A percentile compares a stretch with the other conserved stretches of the same genome.
These are phyloP conservation scores for Kryptolebias ocellatus DNA, from an alignment of 2,797 vertebrate genomes.

Conservation along the genomic window DNA sequence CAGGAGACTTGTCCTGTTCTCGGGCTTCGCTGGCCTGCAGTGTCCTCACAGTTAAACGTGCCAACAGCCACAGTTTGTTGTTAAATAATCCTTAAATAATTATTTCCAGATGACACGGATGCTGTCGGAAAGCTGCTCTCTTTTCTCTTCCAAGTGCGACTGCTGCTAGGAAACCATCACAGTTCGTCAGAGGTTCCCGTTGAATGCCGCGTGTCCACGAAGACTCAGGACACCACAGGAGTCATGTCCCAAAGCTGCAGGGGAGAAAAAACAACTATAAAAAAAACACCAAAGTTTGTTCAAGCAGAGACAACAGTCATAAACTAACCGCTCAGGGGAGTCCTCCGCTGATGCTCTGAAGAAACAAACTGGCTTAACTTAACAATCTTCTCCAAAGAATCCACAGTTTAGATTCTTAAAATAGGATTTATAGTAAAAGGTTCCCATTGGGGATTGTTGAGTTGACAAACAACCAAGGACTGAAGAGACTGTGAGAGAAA, in stretches of 20 bases:
- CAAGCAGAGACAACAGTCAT: no score
- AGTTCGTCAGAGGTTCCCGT: slow-evolving; percentile 20
- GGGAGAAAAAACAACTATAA: no score
- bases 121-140: neutral
- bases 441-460: no score
- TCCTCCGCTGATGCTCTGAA: neutral
- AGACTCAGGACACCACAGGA: slow-evolving; percentile 93
- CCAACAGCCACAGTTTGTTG: slow-evolving; percentile 20
- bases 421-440: no score
- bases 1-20: slow-evolving; percentile 9
- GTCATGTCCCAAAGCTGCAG: slow-evolving; percentile 97
- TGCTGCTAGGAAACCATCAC: slow-evolving; percentile 5
- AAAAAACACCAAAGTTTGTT: slow-evolving; percentile 5
- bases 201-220: slow-evolving; percentile 7
- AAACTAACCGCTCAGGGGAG: neutral
- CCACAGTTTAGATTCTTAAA: no score
- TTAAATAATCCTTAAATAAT: slow-evolving; percentile 48
- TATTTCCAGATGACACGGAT: slow-evolving; percentile 37
- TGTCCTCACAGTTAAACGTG: slow-evolving; percentile 15
- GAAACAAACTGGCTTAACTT: neutral
- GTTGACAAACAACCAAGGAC: no score
- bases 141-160: slow-evolving; percentile 17
- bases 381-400: no score
- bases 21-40: slow-evolving; percentile 38
- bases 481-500: no score